Percentiles rank a stretch among this genome's conserved stretches.
Conservation (phyloP, 1,140 invertebrate species). For the Scylla paramamosain region DNA sequence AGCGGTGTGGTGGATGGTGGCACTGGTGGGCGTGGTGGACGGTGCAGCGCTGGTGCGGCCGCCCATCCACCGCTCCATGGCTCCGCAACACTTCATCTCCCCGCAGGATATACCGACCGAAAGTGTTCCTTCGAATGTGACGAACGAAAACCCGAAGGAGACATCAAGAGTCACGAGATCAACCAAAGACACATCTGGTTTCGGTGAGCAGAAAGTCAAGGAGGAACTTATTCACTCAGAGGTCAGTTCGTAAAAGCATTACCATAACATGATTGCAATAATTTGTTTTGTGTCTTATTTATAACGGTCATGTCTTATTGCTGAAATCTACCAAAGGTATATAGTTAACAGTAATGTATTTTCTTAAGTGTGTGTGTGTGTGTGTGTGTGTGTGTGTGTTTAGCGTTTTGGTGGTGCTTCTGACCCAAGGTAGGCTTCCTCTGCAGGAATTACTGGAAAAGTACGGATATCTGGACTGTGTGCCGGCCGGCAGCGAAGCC, state of each 20-base stretch:
- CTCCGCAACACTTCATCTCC: not conserved
- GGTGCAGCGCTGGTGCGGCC: not conserved
- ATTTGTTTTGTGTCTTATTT: too few species aligned
- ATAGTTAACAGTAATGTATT: too few species aligned
- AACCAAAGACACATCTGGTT: not conserved
- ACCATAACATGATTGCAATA: too few species aligned
- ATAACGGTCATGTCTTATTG: too few species aligned
- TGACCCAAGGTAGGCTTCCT: too few species aligned
- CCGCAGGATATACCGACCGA: not conserved
- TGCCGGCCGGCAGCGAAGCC: slow-evolving; percentile 61
- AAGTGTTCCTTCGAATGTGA: not conserved
- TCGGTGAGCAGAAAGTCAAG: not conserved
- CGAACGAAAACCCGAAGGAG: not conserved
- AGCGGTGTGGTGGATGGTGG: slow-evolving; percentile 9
- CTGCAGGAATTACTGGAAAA: slow-evolving; percentile 67
- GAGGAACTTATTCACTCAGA: slow-evolving; percentile 47
- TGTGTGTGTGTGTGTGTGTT: slow-evolving; percentile 7
- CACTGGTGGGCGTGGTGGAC: slow-evolving; percentile 32
- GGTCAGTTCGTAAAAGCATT: slow-evolving; percentile 5
- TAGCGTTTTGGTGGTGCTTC: too few species aligned
- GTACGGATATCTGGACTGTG: slow-evolving; percentile 64
- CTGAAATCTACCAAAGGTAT: too few species aligned
- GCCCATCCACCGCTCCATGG: not conserved
- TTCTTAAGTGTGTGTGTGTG: slow-evolving; percentile 37
- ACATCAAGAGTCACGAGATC: not conserved